Percentiles rank a stretch among this genome's conserved stretches.
Conservation (phyloP, 2,888 invertebrate genomes). For the Drosophila ustulata region DNA sequence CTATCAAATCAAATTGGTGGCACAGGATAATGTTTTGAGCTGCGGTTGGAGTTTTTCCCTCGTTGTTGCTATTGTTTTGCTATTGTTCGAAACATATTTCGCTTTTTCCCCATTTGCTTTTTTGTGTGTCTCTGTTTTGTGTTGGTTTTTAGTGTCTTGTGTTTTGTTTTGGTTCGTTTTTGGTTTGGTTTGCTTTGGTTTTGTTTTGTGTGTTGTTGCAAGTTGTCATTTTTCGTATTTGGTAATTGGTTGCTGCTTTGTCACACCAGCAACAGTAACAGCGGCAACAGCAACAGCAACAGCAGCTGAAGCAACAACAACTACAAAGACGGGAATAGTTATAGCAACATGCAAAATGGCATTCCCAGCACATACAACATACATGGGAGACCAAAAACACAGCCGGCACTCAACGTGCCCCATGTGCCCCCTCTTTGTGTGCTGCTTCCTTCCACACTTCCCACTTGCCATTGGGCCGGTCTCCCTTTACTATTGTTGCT, state of each 20-base stretch:
- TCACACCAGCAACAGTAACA: slow-evolving; percentile 63
- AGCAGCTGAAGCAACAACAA: slow-evolving; percentile 27
- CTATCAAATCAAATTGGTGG: slow-evolving; percentile 81
- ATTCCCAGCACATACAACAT: slow-evolving; percentile 59
- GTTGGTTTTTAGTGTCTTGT: slow-evolving; percentile 52
- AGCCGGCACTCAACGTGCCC: slow-evolving; percentile 22
- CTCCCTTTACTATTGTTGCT: slow-evolving; percentile 55
- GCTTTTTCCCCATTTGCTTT: slow-evolving; percentile 14
- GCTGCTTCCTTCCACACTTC: background rate
- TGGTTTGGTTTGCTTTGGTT: slow-evolving; percentile 13
- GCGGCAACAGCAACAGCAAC: slow-evolving; percentile 47
- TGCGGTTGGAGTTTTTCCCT: slow-evolving; percentile 69
- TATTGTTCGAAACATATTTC: slow-evolving; percentile 42
- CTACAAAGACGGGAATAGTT: slow-evolving; percentile 26
- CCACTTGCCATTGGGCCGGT: background rate
- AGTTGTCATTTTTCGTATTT: slow-evolving; percentile 81
- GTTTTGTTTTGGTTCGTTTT: slow-evolving; percentile 35
- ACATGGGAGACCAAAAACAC: slow-evolving; percentile 34
- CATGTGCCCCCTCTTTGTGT: background rate
- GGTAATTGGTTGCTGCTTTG: slow-evolving; percentile 80
- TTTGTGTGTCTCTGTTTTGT: slow-evolving; percentile 14
- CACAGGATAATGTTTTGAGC: slow-evolving; percentile 80
- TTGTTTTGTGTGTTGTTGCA: slow-evolving; percentile 60
- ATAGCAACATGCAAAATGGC: slow-evolving; percentile 71
- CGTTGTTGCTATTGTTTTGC: slow-evolving; percentile 33